A percentile compares a stretch with the other conserved stretches of the same genome.
These are phyloP conservation scores for Chelon labrosus DNA, from an alignment of 2,797 vertebrate species.

Conservation along the genomic window DNA sequence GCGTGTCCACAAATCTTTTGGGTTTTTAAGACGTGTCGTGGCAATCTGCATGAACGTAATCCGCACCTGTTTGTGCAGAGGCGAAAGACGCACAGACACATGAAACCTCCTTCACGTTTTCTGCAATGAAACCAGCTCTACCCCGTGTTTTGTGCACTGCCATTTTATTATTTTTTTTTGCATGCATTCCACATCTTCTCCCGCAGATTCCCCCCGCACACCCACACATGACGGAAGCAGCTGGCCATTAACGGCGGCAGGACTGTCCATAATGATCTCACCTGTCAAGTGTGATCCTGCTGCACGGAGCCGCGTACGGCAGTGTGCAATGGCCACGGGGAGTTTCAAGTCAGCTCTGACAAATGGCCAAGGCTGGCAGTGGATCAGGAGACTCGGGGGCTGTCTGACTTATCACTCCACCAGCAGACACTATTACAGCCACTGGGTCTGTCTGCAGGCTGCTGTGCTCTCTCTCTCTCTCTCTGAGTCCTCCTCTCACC, in stretches of 20 bases:
- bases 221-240: slow-evolving; percentile 38
- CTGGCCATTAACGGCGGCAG: slow-evolving; percentile 59
- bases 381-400: slow-evolving; percentile 76
- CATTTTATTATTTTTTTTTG: slow-evolving; percentile 7
- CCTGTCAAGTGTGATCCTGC: slow-evolving; percentile 70
- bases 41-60: not conserved
- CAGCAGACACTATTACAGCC: slow-evolving; percentile 78
- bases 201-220: slow-evolving; percentile 22
- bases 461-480: slow-evolving; percentile 30
- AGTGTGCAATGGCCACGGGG: slow-evolving; percentile 71
- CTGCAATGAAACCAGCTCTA: no score
- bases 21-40: no score
- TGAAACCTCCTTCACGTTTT: no score
- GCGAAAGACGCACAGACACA: no score
- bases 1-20: not conserved
- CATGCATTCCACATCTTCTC: slow-evolving; percentile 39
- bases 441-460: slow-evolving; percentile 71
- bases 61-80: no score
- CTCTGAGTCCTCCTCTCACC: slow-evolving; percentile 35
- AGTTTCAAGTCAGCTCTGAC: slow-evolving; percentile 79
- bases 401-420: slow-evolving; percentile 78
- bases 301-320: slow-evolving; percentile 52
- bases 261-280: slow-evolving; percentile 73
- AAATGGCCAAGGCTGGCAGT: slow-evolving; percentile 76
- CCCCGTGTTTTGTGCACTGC: not conserved